Conservation (phyloP, 2,888 invertebrate genomes). For the Phyllotreta striolata region DNA sequence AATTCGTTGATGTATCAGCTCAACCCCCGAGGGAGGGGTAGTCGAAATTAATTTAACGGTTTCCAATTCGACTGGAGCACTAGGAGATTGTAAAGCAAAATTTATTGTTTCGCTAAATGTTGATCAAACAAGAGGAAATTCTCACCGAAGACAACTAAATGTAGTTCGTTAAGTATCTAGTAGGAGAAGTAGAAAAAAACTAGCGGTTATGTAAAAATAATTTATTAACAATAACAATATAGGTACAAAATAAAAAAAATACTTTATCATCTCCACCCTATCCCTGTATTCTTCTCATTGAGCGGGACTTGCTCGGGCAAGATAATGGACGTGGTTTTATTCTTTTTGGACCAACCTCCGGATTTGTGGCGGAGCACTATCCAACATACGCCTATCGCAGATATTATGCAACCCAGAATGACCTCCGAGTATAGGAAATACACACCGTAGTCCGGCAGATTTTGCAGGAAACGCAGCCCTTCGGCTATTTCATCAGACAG, state of each 20-base stretch:
- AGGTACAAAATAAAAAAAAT: conserved; percentile 1
- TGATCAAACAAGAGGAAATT: too few relatives aligned
- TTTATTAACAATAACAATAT: conserved; percentile 6
- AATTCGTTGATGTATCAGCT: too few relatives aligned
- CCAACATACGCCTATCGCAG: conserved; percentile 44
- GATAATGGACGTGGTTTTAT: neutral
- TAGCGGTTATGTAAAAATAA: neutral
- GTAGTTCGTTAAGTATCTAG: too few relatives aligned
- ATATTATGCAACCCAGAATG: conserved; percentile 43
- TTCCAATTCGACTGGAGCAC: too few relatives aligned
- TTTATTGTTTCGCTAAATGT: too few relatives aligned
- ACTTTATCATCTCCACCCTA: neutral
- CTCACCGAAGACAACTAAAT: too few relatives aligned
- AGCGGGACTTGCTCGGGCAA: neutral
- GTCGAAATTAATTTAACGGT: too few relatives aligned
- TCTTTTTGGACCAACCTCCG: neutral
- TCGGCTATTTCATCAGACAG: conserved; percentile 66
- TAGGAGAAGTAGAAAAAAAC: too few relatives aligned
- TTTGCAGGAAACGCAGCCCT: conserved; percentile 64
- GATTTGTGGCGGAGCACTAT: conserved; percentile 42
- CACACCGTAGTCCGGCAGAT: conserved; percentile 60
- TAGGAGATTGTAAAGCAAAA: too few relatives aligned
- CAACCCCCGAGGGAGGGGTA: too few relatives aligned
- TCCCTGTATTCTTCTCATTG: neutral
- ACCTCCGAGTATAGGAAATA: conserved; percentile 45